A percentile compares a stretch with the other conserved stretches of the same genome.
Conservation (phyloP, 2,797 vertebrate genomes). For the Staurois parvus region DNA sequence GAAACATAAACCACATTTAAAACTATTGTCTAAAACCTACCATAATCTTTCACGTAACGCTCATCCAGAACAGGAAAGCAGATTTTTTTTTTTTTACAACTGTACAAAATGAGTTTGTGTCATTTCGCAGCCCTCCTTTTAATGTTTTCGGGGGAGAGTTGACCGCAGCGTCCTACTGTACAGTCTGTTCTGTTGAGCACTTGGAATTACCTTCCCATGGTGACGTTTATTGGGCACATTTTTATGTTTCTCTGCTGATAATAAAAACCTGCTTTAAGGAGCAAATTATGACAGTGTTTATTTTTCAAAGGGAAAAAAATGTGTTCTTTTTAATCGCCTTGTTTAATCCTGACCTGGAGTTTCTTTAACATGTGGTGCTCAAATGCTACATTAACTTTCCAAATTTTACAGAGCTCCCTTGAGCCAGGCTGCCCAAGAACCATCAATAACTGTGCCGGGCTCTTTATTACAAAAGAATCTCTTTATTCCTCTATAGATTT, state of each 20-base stretch:
- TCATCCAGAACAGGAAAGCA: constrained; percentile 2
- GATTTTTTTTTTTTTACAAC: constrained; percentile 39
- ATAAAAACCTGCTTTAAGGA: constrained; percentile 24
- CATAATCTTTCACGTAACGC: constrained; percentile 20
- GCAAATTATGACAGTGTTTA: constrained; percentile 38
- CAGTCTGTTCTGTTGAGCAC: neutral
- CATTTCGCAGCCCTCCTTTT: constrained; percentile 11
- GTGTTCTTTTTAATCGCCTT: constrained; percentile 7
- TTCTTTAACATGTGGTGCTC: constrained; percentile 46
- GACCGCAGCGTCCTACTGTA: neutral
- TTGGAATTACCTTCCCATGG: constrained; percentile 18
- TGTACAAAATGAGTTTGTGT: constrained; percentile 18
- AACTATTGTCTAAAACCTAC: constrained; percentile 40
- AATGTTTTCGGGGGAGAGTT: constrained; percentile 3
- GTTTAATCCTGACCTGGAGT: constrained; percentile 39
- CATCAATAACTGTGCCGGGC: constrained; percentile 27
- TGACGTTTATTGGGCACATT: constrained; percentile 28
- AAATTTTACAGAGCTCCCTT: constrained; percentile 26
- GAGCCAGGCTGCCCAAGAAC: constrained; percentile 31
- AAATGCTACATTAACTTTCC: constrained; percentile 52
- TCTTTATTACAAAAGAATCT: constrained; percentile 40
- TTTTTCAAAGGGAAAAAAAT: constrained; percentile 6
- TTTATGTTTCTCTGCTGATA: constrained; percentile 26
- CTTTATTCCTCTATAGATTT: constrained; percentile 7
- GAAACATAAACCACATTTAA: constrained; percentile 43